Conservation (phyloP, 2,797 vertebrate species). For the Heteromormyrus szaboi region DNA sequence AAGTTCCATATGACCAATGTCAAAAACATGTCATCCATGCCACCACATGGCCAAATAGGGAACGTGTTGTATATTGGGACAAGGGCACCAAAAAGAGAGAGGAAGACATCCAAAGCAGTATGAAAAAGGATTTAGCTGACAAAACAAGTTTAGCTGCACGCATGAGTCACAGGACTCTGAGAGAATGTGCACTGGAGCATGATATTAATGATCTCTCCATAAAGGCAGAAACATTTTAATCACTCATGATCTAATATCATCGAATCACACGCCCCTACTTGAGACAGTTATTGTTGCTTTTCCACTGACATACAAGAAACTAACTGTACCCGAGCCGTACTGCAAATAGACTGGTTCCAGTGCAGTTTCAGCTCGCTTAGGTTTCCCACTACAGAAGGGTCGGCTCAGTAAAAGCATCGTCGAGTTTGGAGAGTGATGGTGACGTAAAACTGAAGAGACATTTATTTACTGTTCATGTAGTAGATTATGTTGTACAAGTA, state of each 20-base stretch:
- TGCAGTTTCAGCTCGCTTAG: not conserved
- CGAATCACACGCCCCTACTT: not conserved
- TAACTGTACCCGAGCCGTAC: not conserved
- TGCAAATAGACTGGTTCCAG: not conserved
- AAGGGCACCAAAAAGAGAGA: not conserved
- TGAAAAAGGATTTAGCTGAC: not conserved
- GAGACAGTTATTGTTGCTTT: not conserved
- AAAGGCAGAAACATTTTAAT: not conserved
- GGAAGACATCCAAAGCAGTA: not conserved
- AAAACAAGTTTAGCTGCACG: not conserved
- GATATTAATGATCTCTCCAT: not conserved
- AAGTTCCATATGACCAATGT: not conserved
- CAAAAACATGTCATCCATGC: not conserved
- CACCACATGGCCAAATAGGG: not conserved
- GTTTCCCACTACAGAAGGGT: not conserved
- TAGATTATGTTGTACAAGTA: not conserved
- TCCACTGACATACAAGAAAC: not conserved
- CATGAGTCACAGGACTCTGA: not conserved
- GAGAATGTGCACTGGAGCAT: not conserved
- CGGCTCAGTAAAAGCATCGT: not conserved
- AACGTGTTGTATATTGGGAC: not conserved
- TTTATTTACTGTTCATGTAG: not conserved
- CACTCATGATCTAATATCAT: not conserved
- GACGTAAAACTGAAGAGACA: not conserved
- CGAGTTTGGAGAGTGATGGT: not conserved